Evolutionary conservation across 1,140 invertebrate species (phyloP).

Genomic region (Hydropsyche tenuis): DNA sequence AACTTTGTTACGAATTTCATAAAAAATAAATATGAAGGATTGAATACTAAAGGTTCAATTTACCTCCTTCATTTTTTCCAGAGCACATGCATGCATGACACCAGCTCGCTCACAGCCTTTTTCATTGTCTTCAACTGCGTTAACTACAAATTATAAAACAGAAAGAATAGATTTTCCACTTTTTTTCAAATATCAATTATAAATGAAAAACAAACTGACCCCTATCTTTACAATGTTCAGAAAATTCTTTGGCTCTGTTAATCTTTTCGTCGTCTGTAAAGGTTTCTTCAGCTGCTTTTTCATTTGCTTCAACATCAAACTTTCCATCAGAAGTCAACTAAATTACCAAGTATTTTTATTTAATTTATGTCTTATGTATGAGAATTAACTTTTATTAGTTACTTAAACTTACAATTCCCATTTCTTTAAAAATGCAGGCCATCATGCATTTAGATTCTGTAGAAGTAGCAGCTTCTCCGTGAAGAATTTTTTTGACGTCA

Average conservation of each 20-base stretch:
- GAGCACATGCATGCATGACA: constrained; percentile 38
- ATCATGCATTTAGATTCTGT: constrained; percentile 45
- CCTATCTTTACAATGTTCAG: constrained; percentile 41
- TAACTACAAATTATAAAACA: constrained; percentile 33
- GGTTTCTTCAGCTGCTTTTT: constrained; percentile 35
- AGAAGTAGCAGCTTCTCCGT: constrained; percentile 27
- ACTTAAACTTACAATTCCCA: constrained; percentile 41
- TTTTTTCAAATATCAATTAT: no score
- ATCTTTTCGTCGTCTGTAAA: constrained; percentile 43
- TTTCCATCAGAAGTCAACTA: constrained; percentile 43
- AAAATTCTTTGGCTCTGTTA: constrained; percentile 37
- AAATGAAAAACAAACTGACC: constrained; percentile 21
- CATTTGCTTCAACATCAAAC: constrained; percentile 41
- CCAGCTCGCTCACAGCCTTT: constrained; percentile 42
- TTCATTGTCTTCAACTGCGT: constrained; percentile 39
- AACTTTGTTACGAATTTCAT: no score
- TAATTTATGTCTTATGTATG: neutral
- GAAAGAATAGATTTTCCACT: no score
- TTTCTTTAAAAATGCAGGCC: constrained; percentile 45
- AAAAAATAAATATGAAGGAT: no score
- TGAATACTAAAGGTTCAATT: no score
- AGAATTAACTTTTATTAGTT: neutral
- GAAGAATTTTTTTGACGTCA: constrained; percentile 39
- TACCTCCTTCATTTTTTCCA: constrained; percentile 45
- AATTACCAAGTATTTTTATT: neutral